Evolutionary conservation across 2,797 vertebrate genomes (phyloP).

Genomic region (Gallinago solitaria): DNA sequence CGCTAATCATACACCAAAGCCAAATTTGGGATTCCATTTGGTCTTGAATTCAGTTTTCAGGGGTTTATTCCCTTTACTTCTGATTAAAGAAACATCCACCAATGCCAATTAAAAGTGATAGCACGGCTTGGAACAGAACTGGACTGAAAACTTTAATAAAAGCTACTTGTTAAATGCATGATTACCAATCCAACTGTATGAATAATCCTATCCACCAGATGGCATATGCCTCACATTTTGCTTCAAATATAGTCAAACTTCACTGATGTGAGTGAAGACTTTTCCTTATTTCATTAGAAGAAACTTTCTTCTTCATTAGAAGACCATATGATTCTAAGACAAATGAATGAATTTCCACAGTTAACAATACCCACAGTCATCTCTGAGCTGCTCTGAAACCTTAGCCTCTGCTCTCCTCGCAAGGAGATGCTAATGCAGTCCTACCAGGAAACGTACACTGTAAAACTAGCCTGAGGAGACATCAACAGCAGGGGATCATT

Average conservation of each 20-base stretch:
- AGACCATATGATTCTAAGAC: background rate
- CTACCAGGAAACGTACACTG: background rate
- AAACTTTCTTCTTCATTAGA: too few species aligned
- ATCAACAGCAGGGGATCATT: background rate
- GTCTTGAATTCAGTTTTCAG: background rate
- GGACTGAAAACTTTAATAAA: background rate
- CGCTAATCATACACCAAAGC: background rate
- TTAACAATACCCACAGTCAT: background rate
- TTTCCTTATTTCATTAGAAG: background rate
- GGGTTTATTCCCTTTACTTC: background rate
- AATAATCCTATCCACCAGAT: conserved; percentile 57
- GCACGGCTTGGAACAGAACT: background rate
- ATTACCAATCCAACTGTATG: background rate
- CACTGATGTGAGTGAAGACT: background rate
- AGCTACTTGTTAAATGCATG: background rate
- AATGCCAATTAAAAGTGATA: background rate
- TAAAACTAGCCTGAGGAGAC: background rate
- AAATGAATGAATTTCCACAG: background rate
- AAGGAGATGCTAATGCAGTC: background rate
- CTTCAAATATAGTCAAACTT: background rate
- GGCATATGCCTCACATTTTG: conserved; percentile 40
- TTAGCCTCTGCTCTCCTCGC: background rate
- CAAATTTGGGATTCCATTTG: background rate
- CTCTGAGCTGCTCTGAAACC: background rate
- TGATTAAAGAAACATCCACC: background rate